These are phyloP conservation scores for Noctua fimbriata DNA, from an alignment of 2,888 invertebrate genomes.

Conservation along the genomic window DNA sequence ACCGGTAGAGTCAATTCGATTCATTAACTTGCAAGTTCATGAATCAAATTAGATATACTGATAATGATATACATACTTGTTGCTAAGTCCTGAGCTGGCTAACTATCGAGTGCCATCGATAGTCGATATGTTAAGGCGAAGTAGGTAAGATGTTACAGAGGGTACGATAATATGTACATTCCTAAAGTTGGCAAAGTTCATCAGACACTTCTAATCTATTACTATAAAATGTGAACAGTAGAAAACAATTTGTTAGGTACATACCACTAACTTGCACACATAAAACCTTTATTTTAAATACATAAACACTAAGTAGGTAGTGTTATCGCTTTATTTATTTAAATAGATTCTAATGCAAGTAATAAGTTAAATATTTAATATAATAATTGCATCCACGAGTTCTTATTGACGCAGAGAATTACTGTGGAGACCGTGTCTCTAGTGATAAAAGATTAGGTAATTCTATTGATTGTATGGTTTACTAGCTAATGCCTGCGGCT, in stretches of 20 bases:
- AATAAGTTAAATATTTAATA: constrained; percentile 41
- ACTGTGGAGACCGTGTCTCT: background rate
- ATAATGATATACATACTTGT: background rate
- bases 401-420: background rate
- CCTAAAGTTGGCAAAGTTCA: background rate
- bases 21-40: background rate
- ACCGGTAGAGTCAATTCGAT: background rate
- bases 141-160: background rate
- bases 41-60: background rate
- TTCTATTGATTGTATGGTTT: background rate
- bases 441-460: background rate
- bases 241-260: background rate
- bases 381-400: constrained; percentile 13
- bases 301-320: background rate
- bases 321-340: constrained; percentile 32
- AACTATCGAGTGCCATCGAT: background rate
- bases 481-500: background rate
- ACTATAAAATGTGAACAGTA: background rate
- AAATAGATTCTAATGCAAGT: constrained; percentile 28
- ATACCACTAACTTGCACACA: constrained; percentile 1
- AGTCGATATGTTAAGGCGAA: background rate
- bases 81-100: background rate
- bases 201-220: background rate
- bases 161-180: background rate
- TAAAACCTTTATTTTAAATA: constrained; percentile 27